These are phyloP conservation scores for Rhyzopertha dominica DNA, from an alignment of 1,140 invertebrate species.

Conservation along the genomic window DNA sequence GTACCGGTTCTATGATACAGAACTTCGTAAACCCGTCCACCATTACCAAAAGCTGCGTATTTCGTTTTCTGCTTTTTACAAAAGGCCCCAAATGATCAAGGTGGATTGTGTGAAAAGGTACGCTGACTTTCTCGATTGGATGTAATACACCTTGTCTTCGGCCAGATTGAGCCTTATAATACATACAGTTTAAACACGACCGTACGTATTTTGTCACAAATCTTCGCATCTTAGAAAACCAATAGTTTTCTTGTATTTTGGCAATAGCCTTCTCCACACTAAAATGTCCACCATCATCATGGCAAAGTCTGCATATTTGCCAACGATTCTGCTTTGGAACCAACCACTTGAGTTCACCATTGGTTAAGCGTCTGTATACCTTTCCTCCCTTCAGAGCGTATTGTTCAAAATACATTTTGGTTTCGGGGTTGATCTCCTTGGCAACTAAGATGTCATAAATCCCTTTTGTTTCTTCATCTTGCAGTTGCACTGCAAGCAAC, in stretches of 20 bases:
- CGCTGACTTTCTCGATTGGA: conserved; percentile 12
- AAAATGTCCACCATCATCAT: conserved; percentile 40
- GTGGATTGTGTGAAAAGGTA: conserved; percentile 21
- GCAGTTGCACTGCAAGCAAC: conserved; percentile 1
- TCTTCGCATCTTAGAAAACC: conserved; percentile 26
- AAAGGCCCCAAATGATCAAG: conserved; percentile 27
- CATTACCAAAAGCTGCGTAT: conserved; percentile 36
- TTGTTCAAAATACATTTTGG: conserved; percentile 22
- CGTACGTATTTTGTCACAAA: conserved; percentile 19
- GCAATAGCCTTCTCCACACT: conserved; percentile 31
- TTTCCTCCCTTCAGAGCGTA: conserved; percentile 25
- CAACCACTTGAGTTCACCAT: conserved; percentile 27
- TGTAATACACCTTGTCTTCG: conserved; percentile 21
- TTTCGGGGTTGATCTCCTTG: conserved; percentile 11
- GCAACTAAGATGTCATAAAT: conserved; percentile 2
- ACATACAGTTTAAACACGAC: conserved; percentile 20
- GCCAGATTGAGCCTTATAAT: conserved; percentile 15
- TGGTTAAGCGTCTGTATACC: conserved; percentile 23
- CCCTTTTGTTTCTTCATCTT: not conserved
- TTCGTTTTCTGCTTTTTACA: conserved; percentile 18
- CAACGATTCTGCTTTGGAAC: conserved; percentile 29
- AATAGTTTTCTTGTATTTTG: conserved; percentile 32
- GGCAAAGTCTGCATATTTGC: conserved; percentile 31
- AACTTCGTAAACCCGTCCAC: conserved; percentile 43
- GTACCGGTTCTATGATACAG: conserved; percentile 5